Evolutionary conservation across 2,797 vertebrate genomes (phyloP), one percentile per base, ranked within the genome.

Genomic region (Phylloscopus collybita): DNA sequence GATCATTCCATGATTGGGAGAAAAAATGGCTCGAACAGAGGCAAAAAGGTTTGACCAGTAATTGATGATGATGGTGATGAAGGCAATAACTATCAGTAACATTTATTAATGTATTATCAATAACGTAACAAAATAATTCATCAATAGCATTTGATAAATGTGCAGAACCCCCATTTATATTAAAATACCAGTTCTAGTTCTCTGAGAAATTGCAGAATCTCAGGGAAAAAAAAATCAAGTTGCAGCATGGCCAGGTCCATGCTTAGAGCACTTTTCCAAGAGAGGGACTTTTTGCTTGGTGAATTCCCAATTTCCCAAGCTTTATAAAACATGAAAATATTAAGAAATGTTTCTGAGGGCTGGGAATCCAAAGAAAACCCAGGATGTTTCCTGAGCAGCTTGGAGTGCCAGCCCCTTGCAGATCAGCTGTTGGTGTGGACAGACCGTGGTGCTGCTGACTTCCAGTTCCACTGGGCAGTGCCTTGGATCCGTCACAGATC

Each of bases 1-100:
- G 84, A 47, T 80, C 67, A 8, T 71, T 95, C 60, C 23, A 8
- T 81, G 73, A 36, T 11, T 86, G 22, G 81, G 86, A 56, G 96
- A 91, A 95, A 95, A 97, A 98, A 86, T 56, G 72, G 18, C 96
- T 97, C 32, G 1, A 95, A 71, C 10, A 70, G 80, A 86, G 32
- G 45, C 5, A 71, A 44, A 95, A 65, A 45, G 4, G 27, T 70
- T 71, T 13, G 18, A 51, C 53, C 62, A 36, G 36, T 26, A 60
- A 47, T 8, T 60, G 23, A 13, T 18, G 38, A 45, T 18, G 38
- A 45, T 45, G 34, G 34, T 34, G 11, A 54, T 40, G 36, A 42
- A 89, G n/a, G 49, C 59, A 80, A 45, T 34, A 59, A 66, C 10
- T 36, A 16, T 59, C n/a, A 36, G 25, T 59, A 16, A 11, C 22